phyloP scores from a whole-genome alignment of 2,113 vertebrate species.

The human (Homo sapiens) region GRCh38 chr15:82963501-82964000 shows the following conservation, averaged over 20 bases:
- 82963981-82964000: conserved; percentile 62
- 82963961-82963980: background rate
- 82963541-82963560: background rate
- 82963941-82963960: background rate
- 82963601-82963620: background rate
- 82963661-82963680: background rate
- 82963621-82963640: background rate
- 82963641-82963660: background rate
- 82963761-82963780: background rate
- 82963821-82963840: background rate
- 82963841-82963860: background rate
- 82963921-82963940: background rate
- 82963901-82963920: background rate
- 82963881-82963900: background rate
- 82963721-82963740: background rate
- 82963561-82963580: background rate
- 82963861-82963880: background rate
- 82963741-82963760: background rate
- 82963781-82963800: background rate
- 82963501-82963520: background rate
- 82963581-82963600: background rate
- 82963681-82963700: background rate
- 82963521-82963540: background rate
- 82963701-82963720: background rate
- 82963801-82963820: background rate